Conservation (phyloP, 2,888 invertebrate genomes). For the Hermaeophaga mercurialis region DNA sequence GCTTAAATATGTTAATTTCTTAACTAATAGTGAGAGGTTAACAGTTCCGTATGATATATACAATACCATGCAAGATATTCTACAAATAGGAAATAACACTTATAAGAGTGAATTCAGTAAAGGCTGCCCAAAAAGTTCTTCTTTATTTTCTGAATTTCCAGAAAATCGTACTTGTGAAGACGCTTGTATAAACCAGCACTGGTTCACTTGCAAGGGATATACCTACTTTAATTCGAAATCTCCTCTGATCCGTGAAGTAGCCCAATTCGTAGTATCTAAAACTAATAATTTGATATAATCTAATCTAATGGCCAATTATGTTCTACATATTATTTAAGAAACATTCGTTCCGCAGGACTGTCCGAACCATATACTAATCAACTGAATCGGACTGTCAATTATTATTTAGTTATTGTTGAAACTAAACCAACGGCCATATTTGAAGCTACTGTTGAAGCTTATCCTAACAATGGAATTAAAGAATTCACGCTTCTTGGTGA, state of each 20-base stretch:
- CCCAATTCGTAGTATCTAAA: conserved; percentile 49
- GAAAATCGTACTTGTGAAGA: conserved; percentile 71
- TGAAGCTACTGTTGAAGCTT: conserved; percentile 67
- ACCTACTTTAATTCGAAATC: conserved; percentile 59
- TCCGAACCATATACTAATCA: conserved; percentile 39
- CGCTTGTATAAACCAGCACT: conserved; percentile 70
- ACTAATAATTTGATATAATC: conserved; percentile 38
- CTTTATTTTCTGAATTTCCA: conserved; percentile 65
- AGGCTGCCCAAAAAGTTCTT: conserved; percentile 69
- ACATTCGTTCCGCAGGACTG: conserved; percentile 42
- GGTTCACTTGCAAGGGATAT: conserved; percentile 75
- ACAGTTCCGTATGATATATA: conserved; percentile 79
- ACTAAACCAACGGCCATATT: conserved; percentile 70
- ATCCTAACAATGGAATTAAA: too few relatives aligned
- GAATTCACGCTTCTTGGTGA: background rate
- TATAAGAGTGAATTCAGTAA: conserved; percentile 52
- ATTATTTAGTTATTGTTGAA: conserved; percentile 69
- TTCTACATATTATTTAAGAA: conserved; percentile 43
- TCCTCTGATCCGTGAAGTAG: conserved; percentile 61
- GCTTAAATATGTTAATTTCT: conserved; percentile 62
- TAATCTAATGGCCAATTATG: conserved; percentile 57
- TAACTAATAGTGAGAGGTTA: conserved; percentile 68
- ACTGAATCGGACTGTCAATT: conserved; percentile 48
- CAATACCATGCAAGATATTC: conserved; percentile 71
- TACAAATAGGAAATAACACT: conserved; percentile 59